These are phyloP conservation scores for Heliconius congener DNA, from an alignment of 1,140 invertebrate genomes.

Conservation along the genomic window DNA sequence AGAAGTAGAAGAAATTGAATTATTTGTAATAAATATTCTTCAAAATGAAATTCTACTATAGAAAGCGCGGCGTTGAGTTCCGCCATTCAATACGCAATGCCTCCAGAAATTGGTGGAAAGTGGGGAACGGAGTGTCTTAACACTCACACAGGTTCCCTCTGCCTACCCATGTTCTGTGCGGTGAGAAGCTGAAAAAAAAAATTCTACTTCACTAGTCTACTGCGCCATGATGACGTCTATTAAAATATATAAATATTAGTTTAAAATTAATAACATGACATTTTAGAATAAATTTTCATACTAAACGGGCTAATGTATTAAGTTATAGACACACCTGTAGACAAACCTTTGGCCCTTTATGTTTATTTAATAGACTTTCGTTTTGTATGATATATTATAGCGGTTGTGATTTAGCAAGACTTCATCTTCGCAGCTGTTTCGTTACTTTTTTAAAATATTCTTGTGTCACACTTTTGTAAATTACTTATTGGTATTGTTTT, in stretches of 20 bases:
- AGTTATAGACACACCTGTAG: neutral
- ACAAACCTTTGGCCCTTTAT: neutral
- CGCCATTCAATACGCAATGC: too few species aligned
- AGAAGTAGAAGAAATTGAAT: too few species aligned
- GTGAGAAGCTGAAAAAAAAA: too few species aligned
- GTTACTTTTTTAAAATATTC: neutral
- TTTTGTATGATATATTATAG: neutral
- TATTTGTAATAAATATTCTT: too few species aligned
- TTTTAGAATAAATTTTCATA: conserved; percentile 9
- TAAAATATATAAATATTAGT: neutral
- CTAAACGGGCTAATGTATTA: neutral
- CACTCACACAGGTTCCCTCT: too few species aligned
- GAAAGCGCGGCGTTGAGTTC: too few species aligned
- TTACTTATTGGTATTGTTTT: neutral
- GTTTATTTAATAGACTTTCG: neutral
- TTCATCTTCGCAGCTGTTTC: neutral
- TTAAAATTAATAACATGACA: neutral
- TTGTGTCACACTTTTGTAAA: neutral
- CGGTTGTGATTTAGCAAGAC: neutral
- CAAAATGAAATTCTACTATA: too few species aligned
- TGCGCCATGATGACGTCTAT: too few species aligned
- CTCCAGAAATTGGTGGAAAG: too few species aligned
- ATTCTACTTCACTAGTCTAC: too few species aligned
- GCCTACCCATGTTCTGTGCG: too few species aligned
- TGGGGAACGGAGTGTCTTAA: too few species aligned